These are phyloP conservation scores for Pterostichus madidus DNA, from an alignment of 2,888 invertebrate species.

Conservation along the genomic window DNA sequence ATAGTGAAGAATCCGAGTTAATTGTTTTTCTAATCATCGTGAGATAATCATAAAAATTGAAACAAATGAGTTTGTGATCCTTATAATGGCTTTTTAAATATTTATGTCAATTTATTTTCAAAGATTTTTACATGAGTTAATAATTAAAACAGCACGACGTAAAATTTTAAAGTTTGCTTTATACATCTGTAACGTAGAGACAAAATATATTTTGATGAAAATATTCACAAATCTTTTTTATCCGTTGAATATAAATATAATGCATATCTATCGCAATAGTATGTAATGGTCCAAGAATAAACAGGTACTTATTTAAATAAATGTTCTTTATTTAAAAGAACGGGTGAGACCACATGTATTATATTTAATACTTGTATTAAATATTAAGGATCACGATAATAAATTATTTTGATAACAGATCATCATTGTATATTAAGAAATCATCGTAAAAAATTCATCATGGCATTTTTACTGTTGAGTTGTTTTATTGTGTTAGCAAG, in stretches of 20 bases:
- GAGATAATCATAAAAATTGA: slow-evolving; percentile 43
- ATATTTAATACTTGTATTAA: slow-evolving; percentile 58
- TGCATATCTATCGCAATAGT: slow-evolving; percentile 65
- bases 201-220: slow-evolving; percentile 48
- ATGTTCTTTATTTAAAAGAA: slow-evolving; percentile 52
- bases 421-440: slow-evolving; percentile 52
- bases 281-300: slow-evolving; percentile 63
- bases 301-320: slow-evolving; percentile 61
- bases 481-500: slow-evolving; percentile 26
- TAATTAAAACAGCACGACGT: slow-evolving; percentile 26
- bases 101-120: slow-evolving; percentile 55
- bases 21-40: slow-evolving; percentile 64
- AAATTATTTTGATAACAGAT: slow-evolving; percentile 60
- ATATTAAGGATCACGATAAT: slow-evolving; percentile 62
- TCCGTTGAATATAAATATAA: slow-evolving; percentile 58
- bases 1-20: slow-evolving; percentile 79
- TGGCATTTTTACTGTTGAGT: slow-evolving; percentile 32
- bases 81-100: slow-evolving; percentile 63
- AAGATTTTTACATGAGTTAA: slow-evolving; percentile 26
- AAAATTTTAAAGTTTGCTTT: slow-evolving; percentile 36
- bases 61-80: slow-evolving; percentile 56
- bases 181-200: slow-evolving; percentile 48
- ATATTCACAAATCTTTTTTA: slow-evolving; percentile 50
- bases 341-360: slow-evolving; percentile 57
- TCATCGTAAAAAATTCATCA: slow-evolving; percentile 41